phyloP scores from a whole-genome alignment of 2,797 vertebrate species.

The Alfaro cultratus region DNA sequence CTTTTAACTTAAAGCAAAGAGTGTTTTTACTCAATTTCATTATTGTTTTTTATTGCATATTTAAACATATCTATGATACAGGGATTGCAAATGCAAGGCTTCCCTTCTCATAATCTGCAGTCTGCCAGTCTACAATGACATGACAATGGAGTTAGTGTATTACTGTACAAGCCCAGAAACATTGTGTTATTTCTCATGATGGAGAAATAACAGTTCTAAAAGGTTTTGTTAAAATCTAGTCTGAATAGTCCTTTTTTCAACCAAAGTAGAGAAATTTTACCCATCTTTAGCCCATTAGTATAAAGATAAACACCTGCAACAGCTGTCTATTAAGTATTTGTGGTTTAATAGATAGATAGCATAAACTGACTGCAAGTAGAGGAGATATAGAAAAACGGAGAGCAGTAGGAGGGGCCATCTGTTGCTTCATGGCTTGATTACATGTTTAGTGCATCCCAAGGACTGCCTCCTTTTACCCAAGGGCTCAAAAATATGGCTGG shows the following conservation, averaged over 20 bases:
- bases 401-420: conserved; percentile 29
- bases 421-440: conserved; percentile 50
- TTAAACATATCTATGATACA: conserved; percentile 10
- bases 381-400: conserved; percentile 7
- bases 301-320: conserved; percentile 17
- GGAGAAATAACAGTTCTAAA: conserved; percentile 45
- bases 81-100: conserved; percentile 10
- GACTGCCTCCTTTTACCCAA: conserved; percentile 40
- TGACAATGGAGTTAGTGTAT: conserved; percentile 31
- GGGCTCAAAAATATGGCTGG: conserved; percentile 45
- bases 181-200: conserved; percentile 39
- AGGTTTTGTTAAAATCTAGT: conserved; percentile 65
- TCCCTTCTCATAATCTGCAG: conserved; percentile 55
- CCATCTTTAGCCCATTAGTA: conserved; percentile 27
- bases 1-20: conserved; percentile 12
- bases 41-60: background rate
- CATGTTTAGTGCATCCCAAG: conserved; percentile 37
- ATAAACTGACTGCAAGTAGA: conserved; percentile 24
- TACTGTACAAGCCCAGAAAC: conserved; percentile 47
- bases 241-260: conserved; percentile 22
- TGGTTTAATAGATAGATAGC: background rate
- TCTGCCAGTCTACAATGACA: conserved; percentile 29
- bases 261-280: conserved; percentile 9
- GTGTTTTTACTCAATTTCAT: background rate
- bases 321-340: background rate